Evolutionary conservation across 2,888 invertebrate species (phyloP).

Genomic region (Macaria liturata): DNA sequence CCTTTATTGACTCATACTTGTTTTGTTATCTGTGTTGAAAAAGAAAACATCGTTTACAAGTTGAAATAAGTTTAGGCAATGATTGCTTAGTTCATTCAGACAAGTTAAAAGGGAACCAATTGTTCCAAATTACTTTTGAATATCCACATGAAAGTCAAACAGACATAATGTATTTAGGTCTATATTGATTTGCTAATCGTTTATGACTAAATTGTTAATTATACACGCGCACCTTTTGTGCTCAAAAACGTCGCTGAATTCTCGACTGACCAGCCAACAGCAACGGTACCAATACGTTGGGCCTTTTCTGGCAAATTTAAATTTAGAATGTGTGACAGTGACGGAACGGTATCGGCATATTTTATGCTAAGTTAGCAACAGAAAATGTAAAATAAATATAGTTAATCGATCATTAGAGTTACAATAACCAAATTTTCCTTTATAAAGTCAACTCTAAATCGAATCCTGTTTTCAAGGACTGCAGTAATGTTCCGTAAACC

Average conservation of each 20-base stretch:
- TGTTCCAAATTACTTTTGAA: no score
- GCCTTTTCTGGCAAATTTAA: conserved; percentile 33
- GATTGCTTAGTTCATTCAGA: no score
- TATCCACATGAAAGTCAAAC: no score
- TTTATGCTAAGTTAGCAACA: conserved; percentile 17
- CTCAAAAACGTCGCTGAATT: conserved; percentile 21
- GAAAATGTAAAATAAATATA: conserved; percentile 1
- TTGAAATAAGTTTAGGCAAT: no score
- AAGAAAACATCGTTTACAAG: no score
- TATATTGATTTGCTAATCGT: background rate
- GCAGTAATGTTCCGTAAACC: conserved; percentile 71
- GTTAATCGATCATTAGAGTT: conserved; percentile 2
- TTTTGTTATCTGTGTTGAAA: background rate
- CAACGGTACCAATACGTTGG: conserved; percentile 32
- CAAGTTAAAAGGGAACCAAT: no score
- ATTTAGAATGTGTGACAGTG: conserved; percentile 35
- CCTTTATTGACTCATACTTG: background rate
- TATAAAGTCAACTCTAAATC: conserved; percentile 38
- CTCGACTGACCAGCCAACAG: conserved; percentile 20
- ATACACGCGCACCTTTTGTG: conserved; percentile 15
- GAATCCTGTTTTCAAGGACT: conserved; percentile 74
- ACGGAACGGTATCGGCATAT: conserved; percentile 32
- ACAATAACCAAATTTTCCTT: conserved; percentile 29
- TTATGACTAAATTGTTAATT: conserved; percentile 15
- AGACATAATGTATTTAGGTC: no score